These are phyloP conservation scores for Panzeria rudis DNA, from an alignment of 2,888 invertebrate genomes.

Conservation along the genomic window DNA sequence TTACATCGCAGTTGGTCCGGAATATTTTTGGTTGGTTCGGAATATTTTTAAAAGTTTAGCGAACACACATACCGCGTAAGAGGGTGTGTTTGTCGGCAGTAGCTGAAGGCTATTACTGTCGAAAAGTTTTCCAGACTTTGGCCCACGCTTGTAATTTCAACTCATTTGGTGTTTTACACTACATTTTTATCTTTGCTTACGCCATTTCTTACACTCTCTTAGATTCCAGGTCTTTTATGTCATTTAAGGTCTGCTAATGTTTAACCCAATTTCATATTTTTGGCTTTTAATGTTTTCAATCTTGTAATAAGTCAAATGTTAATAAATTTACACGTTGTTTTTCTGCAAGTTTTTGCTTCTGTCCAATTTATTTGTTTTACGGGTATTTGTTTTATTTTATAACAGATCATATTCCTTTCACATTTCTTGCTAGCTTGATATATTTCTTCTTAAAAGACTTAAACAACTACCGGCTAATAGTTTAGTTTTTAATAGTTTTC, in stretches of 20 bases:
- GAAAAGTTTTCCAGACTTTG: too few relatives aligned
- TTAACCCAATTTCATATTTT: slow-evolving; percentile 18
- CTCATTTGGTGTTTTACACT: too few relatives aligned
- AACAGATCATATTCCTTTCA: slow-evolving; percentile 44
- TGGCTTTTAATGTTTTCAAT: background rate
- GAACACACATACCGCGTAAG: too few relatives aligned
- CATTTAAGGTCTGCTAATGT: background rate
- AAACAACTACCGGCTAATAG: slow-evolving; percentile 3
- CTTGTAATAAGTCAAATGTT: slow-evolving; percentile 39
- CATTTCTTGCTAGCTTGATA: slow-evolving; percentile 29
- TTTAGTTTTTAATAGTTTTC: background rate
- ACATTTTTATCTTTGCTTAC: too few relatives aligned
- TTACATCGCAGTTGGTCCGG: too few relatives aligned
- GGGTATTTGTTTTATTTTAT: slow-evolving; percentile 9
- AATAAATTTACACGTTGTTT: slow-evolving; percentile 33
- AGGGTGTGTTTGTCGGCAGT: too few relatives aligned
- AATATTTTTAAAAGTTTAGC: too few relatives aligned
- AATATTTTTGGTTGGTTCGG: too few relatives aligned
- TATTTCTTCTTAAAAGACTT: slow-evolving; percentile 9
- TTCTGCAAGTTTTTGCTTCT: background rate
- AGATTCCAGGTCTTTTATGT: background rate
- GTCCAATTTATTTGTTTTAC: slow-evolving; percentile 1
- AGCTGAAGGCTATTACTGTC: too few relatives aligned
- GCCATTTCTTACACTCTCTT: too few relatives aligned
- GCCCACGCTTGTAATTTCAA: too few relatives aligned